Conservation (phyloP, 2,888 invertebrate genomes). For the Tachystola acroxantha region DNA sequence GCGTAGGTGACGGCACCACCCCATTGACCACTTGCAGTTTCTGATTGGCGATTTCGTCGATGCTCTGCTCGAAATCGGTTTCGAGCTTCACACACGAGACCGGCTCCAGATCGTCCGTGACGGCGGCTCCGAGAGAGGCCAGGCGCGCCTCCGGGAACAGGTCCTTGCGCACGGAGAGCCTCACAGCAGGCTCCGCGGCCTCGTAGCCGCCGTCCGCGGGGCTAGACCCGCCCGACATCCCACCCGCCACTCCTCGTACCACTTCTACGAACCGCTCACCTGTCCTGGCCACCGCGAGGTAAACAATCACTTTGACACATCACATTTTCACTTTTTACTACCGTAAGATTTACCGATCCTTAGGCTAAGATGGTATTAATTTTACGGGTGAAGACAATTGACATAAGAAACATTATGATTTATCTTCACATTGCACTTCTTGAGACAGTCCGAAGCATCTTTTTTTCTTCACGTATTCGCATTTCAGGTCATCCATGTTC, state of each 20-base stretch:
- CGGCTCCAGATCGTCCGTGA: slow-evolving; percentile 44
- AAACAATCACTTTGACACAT: slow-evolving; percentile 79
- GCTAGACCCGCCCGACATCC: slow-evolving; percentile 73
- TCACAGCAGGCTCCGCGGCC: slow-evolving; percentile 48
- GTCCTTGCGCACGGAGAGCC: slow-evolving; percentile 73
- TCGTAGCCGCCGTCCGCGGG: slow-evolving; percentile 72
- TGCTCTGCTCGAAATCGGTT: slow-evolving; percentile 73
- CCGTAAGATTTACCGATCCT: slow-evolving; percentile 55
- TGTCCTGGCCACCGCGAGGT: slow-evolving; percentile 74
- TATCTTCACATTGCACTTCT: slow-evolving; percentile 59
- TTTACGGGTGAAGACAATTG: slow-evolving; percentile 55
- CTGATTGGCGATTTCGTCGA: slow-evolving; percentile 66
- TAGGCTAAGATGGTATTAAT: slow-evolving; percentile 49
- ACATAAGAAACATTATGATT: slow-evolving; percentile 60
- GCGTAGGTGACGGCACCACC: slow-evolving; percentile 43
- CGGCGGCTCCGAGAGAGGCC: slow-evolving; percentile 35
- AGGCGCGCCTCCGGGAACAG: slow-evolving; percentile 61
- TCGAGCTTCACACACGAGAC: slow-evolving; percentile 67
- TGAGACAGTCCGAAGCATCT: slow-evolving; percentile 68
- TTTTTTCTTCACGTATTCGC: slow-evolving; percentile 76
- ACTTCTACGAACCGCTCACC: slow-evolving; percentile 75
- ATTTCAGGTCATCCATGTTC: slow-evolving; percentile 80
- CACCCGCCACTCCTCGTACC: slow-evolving; percentile 69
- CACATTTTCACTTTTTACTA: slow-evolving; percentile 76
- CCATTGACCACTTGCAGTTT: slow-evolving; percentile 59